A percentile compares a stretch with the other conserved stretches of the same genome.
These are phyloP conservation scores for Pachliopta kotzebuea DNA, from an alignment of 2,888 invertebrate genomes.

Conservation along the genomic window DNA sequence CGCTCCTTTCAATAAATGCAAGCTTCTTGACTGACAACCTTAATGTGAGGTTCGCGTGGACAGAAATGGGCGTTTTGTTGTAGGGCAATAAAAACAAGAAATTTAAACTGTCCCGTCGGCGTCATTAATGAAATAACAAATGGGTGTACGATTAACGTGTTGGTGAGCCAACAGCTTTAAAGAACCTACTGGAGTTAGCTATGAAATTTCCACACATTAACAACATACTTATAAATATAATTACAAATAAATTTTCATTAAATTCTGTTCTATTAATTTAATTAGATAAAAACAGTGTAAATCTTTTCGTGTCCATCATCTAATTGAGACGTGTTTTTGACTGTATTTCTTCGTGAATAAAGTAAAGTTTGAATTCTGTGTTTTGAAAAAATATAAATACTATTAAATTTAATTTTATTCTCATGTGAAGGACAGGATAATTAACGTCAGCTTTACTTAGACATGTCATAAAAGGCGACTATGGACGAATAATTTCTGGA, in stretches of 20 bases:
- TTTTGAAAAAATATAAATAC: too few species aligned
- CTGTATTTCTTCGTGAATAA: too few species aligned
- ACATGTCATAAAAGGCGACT: too few species aligned
- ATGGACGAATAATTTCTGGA: too few species aligned
- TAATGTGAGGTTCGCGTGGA: slow-evolving; percentile 75
- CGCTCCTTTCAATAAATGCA: slow-evolving; percentile 42
- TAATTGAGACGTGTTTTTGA: too few species aligned
- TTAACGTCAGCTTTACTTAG: too few species aligned
- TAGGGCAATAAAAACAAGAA: slow-evolving; percentile 60
- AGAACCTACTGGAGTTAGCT: neutral
- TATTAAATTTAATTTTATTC: too few species aligned
- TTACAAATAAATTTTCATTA: neutral
- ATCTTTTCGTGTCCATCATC: too few species aligned
- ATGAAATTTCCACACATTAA: neutral
- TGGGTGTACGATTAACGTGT: neutral
- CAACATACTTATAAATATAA: neutral
- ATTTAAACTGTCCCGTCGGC: slow-evolving; percentile 60
- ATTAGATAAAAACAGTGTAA: too few species aligned
- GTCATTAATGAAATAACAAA: slow-evolving; percentile 63
- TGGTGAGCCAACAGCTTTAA: neutral
- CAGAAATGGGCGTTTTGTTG: slow-evolving; percentile 74
- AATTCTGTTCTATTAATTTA: too few species aligned
- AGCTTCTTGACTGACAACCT: slow-evolving; percentile 62
- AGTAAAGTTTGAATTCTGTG: too few species aligned
- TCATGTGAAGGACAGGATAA: too few species aligned